Percentiles rank a stretch among this genome's conserved stretches.
Conservation (phyloP, 2,888 invertebrate species). For the Tethea ocularis region DNA sequence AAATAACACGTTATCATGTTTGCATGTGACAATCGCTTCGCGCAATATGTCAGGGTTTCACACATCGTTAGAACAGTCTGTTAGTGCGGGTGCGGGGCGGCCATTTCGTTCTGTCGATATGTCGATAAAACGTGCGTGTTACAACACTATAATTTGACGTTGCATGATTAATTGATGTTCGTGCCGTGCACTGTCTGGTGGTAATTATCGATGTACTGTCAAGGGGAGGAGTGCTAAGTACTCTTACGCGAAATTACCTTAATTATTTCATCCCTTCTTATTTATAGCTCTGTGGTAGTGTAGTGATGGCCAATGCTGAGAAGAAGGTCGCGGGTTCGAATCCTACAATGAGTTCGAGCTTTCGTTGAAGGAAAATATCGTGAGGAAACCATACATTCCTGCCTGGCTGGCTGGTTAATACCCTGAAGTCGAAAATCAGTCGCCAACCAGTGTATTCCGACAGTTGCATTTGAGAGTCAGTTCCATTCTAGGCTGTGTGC, state of each 20-base stretch:
- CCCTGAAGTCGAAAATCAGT: no score
- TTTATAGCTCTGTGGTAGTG: no score
- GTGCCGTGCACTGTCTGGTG: conserved; percentile 1
- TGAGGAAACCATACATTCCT: no score
- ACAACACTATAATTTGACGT: conserved; percentile 9
- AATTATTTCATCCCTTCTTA: background rate
- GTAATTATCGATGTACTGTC: conserved; percentile 3
- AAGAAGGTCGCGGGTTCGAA: no score
- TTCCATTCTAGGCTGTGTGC: no score
- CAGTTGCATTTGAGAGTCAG: no score
- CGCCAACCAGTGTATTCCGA: no score
- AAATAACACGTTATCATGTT: conserved; percentile 3
- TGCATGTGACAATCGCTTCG: conserved; percentile 3
- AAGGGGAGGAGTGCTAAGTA: background rate
- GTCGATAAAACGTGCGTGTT: conserved; percentile 9
- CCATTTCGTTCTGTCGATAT: conserved; percentile 1
- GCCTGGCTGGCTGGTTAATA: no score
- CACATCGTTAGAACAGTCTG: conserved; percentile 12
- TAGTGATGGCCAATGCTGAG: no score
- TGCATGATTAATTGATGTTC: conserved; percentile 9
- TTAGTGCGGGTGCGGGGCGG: no score
- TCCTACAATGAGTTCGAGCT: no score
- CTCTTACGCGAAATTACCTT: background rate
- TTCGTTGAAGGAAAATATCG: no score
- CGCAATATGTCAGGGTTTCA: conserved; percentile 16